These are phyloP conservation scores for Aquatica leii DNA, from an alignment of 2,888 invertebrate species.

Conservation along the genomic window DNA sequence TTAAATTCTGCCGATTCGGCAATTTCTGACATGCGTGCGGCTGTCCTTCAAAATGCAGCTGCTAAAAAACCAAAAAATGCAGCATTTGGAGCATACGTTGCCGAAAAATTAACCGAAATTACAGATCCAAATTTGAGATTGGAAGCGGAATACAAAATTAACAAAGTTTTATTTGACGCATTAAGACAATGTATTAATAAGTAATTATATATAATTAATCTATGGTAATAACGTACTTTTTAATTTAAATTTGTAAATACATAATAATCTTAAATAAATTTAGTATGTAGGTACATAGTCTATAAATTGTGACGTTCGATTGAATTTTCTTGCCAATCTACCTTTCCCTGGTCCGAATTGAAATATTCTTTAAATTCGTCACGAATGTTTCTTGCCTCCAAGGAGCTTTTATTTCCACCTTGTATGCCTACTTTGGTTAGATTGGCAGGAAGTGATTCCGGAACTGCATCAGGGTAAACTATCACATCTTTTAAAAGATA, in stretches of 20 bases:
- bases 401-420: conserved; percentile 5
- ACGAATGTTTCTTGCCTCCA: conserved; percentile 3
- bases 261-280: conserved; percentile 5
- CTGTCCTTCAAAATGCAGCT: conserved; percentile 3
- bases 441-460: conserved; percentile 1
- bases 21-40: conserved; percentile 5
- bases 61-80: conserved; percentile 5
- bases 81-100: neutral
- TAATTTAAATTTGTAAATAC: neutral
- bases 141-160: neutral
- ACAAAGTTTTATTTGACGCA: neutral
- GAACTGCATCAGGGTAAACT: neutral
- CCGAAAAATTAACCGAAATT: conserved; percentile 3
- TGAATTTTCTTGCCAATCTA: conserved; percentile 5
- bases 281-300: conserved; percentile 1
- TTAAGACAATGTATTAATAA: conserved; percentile 1
- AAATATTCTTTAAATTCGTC: neutral
- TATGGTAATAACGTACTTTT: too few relatives aligned
- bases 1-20: neutral
- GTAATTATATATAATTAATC: too few relatives aligned
- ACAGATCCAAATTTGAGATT: conserved; percentile 1
- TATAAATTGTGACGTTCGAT: conserved; percentile 2
- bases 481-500: conserved; percentile 3
- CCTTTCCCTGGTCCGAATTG: conserved; percentile 5
- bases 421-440: conserved; percentile 3